Evolutionary conservation across 2,888 invertebrate genomes (phyloP).

Genomic region (Lottia scabra): DNA sequence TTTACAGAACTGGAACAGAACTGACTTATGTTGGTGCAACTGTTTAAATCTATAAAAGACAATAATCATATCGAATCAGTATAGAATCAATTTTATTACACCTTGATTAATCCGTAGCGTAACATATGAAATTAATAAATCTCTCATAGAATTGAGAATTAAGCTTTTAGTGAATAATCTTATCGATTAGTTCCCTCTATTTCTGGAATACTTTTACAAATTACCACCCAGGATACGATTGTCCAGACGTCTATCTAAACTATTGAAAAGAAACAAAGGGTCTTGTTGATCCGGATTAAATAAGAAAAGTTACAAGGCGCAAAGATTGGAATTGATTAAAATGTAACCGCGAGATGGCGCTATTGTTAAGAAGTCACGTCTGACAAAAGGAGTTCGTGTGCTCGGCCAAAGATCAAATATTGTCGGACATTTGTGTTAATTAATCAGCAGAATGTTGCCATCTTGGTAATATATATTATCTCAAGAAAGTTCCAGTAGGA

Average conservation of each 20-base stretch:
- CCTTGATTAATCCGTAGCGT: too few species aligned
- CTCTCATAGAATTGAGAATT: too few species aligned
- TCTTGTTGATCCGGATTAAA: constrained; percentile 5
- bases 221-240: background rate
- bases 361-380: background rate
- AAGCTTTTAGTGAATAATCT: too few species aligned
- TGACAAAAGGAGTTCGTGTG: background rate
- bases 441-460: background rate
- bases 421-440: constrained; percentile 2
- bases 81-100: too few species aligned
- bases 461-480: too few species aligned
- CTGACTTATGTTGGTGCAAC: too few species aligned
- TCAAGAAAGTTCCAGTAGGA: too few species aligned
- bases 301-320: background rate
- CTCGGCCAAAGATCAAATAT: constrained; percentile 2
- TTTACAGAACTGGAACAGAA: too few species aligned
- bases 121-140: too few species aligned
- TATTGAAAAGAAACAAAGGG: background rate
- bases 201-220: background rate
- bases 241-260: background rate
- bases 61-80: too few species aligned
- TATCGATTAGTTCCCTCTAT: too few species aligned
- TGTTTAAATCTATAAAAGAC: too few species aligned
- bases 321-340: background rate
- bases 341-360: background rate